A percentile compares a stretch with the other conserved stretches of the same genome.
Evolutionary conservation across 2,888 invertebrate species (phyloP).

Genomic region (Craniophora ligustri): DNA sequence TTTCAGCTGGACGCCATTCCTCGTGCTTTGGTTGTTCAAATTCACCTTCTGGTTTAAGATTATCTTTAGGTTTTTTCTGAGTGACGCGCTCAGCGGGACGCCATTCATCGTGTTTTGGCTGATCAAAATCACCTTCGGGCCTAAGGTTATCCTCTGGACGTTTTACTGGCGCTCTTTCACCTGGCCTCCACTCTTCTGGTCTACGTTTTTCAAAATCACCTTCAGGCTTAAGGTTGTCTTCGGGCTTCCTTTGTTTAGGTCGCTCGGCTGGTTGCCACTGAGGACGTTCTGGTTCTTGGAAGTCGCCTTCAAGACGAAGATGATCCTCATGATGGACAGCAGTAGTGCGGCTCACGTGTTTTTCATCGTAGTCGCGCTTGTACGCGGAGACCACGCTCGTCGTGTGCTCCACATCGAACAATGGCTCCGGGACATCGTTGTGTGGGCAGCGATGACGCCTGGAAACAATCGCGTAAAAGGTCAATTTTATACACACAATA

Average conservation of each 20-base stretch:
- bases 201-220: slow-evolving; percentile 83
- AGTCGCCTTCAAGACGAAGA: slow-evolving; percentile 92
- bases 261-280: slow-evolving; percentile 89
- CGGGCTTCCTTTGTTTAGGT: slow-evolving; percentile 85
- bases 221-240: slow-evolving; percentile 90
- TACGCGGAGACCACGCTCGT: slow-evolving; percentile 89
- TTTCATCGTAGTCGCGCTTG: slow-evolving; percentile 90
- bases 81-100: slow-evolving; percentile 82
- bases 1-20: slow-evolving; percentile 87
- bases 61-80: slow-evolving; percentile 86
- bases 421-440: slow-evolving; percentile 89
- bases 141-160: slow-evolving; percentile 86
- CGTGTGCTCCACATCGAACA: slow-evolving; percentile 88
- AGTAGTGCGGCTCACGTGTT: slow-evolving; percentile 89
- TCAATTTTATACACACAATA: neutral
- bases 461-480: slow-evolving; percentile 38
- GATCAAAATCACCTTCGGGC: slow-evolving; percentile 87
- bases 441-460: slow-evolving; percentile 96
- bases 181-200: slow-evolving; percentile 83
- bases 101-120: slow-evolving; percentile 70
- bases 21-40: slow-evolving; percentile 74
- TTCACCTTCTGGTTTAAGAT: slow-evolving; percentile 49
- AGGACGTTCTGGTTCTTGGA: slow-evolving; percentile 86
- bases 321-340: slow-evolving; percentile 91
- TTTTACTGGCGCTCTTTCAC: slow-evolving; percentile 77